Conservation (phyloP, 1,140 invertebrate genomes). For the Babylonia areolata region DNA sequence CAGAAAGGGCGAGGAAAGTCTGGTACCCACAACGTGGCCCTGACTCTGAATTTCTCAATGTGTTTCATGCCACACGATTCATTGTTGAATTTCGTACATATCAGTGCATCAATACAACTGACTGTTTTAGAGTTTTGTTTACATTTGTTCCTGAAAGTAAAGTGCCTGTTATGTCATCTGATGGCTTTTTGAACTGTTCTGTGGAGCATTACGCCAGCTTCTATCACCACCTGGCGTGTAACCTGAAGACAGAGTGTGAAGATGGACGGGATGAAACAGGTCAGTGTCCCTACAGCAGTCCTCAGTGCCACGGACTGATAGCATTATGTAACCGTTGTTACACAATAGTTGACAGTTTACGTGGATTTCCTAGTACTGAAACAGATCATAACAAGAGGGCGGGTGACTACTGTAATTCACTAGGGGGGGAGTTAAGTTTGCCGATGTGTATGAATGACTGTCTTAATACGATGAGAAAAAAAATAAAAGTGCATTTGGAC, state of each 20-base stretch:
- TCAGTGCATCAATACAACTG: no score
- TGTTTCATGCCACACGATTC: no score
- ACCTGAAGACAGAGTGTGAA: background rate
- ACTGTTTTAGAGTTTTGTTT: background rate
- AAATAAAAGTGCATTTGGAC: background rate
- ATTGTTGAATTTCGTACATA: no score
- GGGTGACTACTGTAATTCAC: background rate
- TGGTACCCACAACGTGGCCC: no score
- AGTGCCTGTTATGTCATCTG: background rate
- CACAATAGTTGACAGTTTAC: background rate
- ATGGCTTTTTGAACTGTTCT: background rate
- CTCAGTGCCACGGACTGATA: background rate
- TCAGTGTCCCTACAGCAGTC: background rate
- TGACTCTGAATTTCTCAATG: no score
- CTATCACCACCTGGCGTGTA: background rate
- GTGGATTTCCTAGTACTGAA: background rate
- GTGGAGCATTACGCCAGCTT: background rate
- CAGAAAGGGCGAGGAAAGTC: no score
- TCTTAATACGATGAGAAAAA: background rate
- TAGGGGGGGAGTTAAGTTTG: background rate
- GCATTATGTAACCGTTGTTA: background rate
- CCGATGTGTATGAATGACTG: background rate
- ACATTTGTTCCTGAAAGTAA: background rate
- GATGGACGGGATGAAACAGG: slow-evolving; percentile 1
- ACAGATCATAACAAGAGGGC: background rate